Percentiles rank a stretch among this genome's conserved stretches.
Conservation (phyloP, 1,140 invertebrate species). For the Thaumatotibia leucotreta region DNA sequence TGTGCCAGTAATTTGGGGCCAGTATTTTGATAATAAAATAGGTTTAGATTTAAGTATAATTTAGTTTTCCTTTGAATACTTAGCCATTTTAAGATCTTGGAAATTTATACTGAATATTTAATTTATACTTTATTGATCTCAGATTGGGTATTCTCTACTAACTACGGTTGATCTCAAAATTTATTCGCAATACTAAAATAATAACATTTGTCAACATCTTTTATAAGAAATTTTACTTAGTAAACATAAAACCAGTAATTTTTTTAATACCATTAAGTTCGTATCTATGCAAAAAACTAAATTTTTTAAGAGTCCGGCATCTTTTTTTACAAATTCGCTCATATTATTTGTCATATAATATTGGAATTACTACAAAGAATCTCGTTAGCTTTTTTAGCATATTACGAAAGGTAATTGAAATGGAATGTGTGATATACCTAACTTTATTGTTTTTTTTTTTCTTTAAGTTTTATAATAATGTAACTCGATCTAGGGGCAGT, state of each 20-base stretch:
- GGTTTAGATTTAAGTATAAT: conserved; percentile 16
- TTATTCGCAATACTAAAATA: not conserved
- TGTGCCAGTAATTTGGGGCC: conserved; percentile 40
- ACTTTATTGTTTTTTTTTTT: no score
- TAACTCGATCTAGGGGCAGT: no score
- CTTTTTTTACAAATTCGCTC: not conserved
- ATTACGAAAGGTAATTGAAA: no score
- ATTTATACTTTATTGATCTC: conserved; percentile 39
- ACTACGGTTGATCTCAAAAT: conserved; percentile 48
- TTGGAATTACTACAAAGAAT: no score
- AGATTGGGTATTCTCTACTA: conserved; percentile 50
- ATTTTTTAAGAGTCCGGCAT: not conserved
- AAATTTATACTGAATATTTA: not conserved
- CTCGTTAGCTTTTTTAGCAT: no score
- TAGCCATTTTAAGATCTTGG: not conserved
- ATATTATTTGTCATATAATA: no score
- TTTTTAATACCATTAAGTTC: not conserved
- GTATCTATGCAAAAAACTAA: no score
- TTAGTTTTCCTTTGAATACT: not conserved
- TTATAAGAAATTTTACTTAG: not conserved
- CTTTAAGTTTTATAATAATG: no score
- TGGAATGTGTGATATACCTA: no score
- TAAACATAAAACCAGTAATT: not conserved
- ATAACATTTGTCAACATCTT: conserved; percentile 11
- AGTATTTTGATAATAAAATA: conserved; percentile 60